A percentile compares a stretch with the other conserved stretches of the same genome.
phyloP scores from a whole-genome alignment of 2,797 vertebrate genomes.

The Gambusia yucatana region DNA sequence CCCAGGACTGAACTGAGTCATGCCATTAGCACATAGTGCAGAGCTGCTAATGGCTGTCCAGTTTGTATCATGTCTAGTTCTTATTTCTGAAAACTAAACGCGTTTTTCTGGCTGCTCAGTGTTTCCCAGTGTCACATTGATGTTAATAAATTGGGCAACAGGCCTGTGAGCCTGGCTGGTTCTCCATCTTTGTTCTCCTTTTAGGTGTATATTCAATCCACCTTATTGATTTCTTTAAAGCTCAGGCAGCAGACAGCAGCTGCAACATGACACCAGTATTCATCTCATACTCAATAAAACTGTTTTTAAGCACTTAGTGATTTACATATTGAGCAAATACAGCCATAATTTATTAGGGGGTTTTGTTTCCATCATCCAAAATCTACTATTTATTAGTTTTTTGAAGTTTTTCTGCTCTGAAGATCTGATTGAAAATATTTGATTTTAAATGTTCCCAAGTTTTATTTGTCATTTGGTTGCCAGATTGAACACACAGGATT shows the following conservation, averaged over 20 bases:
- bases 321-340: background rate
- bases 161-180: background rate
- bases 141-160: background rate
- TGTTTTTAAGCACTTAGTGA: background rate
- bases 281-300: background rate
- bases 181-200: background rate
- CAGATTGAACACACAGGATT: background rate
- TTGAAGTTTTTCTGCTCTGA: background rate
- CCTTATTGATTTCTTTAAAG: background rate
- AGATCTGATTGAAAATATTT: background rate
- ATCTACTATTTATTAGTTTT: background rate
- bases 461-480: background rate
- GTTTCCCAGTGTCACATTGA: background rate
- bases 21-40: conserved; percentile 65
- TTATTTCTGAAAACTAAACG: conserved; percentile 12
- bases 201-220: background rate
- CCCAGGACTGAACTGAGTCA: conserved; percentile 63
- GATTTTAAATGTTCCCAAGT: background rate
- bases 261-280: conserved; percentile 4
- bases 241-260: background rate
- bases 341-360: background rate
- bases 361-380: background rate
- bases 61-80: conserved; percentile 46
- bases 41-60: conserved; percentile 59
- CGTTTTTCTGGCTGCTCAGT: conserved; percentile 20